These are phyloP conservation scores for Misgurnus anguillicaudatus DNA, from an alignment of 2,113 vertebrate genomes.

Conservation along the genomic window DNA sequence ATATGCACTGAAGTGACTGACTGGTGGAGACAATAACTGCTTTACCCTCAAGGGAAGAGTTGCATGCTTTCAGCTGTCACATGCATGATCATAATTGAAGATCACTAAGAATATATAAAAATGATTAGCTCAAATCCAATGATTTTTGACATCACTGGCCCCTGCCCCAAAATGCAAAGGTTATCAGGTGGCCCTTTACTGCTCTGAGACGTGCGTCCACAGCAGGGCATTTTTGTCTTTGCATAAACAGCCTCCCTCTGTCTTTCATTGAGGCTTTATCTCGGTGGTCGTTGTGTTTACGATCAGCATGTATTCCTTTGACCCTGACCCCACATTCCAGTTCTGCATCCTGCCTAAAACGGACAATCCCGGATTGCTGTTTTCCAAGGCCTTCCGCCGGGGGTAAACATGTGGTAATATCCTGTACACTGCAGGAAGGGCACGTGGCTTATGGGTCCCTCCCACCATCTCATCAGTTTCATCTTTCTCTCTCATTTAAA, in stretches of 20 bases:
- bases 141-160: not conserved
- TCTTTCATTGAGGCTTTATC: not conserved
- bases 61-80: conserved; percentile 10
- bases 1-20: not conserved
- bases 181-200: not conserved
- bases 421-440: not conserved
- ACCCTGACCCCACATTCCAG: conserved; percentile 43
- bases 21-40: not conserved
- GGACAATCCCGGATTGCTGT: conserved; percentile 7
- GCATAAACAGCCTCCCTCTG: not conserved
- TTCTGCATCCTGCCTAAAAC: conserved; percentile 36
- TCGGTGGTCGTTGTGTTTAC: not conserved
- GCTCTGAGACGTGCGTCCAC: not conserved
- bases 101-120: too few relatives aligned
- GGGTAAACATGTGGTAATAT: conserved; percentile 9
- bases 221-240: not conserved
- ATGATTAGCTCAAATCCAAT: not conserved
- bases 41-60: not conserved
- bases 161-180: not conserved
- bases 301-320: not conserved
- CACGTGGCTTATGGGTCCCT: not conserved
- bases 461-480: conserved; percentile 6
- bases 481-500: conserved; percentile 30
- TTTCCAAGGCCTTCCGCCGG: conserved; percentile 4
- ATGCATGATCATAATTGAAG: not conserved